phyloP scores from a whole-genome alignment of 1,140 invertebrate species.

The Cardiocondyla obscurior region DNA sequence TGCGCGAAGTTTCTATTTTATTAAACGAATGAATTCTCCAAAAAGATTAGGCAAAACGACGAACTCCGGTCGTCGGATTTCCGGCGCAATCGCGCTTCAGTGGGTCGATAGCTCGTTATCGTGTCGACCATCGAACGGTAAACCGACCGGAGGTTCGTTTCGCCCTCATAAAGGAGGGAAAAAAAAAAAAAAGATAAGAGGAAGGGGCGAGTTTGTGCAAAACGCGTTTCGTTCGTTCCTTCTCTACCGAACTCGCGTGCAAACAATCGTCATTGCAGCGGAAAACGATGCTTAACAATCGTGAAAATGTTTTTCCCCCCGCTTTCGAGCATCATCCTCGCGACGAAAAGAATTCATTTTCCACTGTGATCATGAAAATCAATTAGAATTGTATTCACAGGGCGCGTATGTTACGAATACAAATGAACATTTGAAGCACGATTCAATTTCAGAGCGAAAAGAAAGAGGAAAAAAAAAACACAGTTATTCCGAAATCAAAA shows the following conservation, averaged over 20 bases:
- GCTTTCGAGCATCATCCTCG: conserved; percentile 8
- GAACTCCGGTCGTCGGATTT: conserved; percentile 15
- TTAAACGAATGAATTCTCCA: conserved; percentile 19
- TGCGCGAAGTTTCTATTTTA: background rate
- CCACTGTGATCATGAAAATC: background rate
- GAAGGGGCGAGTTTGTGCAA: conserved; percentile 34
- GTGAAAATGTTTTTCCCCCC: conserved; percentile 50
- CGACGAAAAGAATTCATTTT: conserved; percentile 23
- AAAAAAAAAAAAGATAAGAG: conserved; percentile 5
- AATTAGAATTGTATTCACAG: background rate
- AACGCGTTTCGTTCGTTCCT: conserved; percentile 53
- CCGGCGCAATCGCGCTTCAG: conserved; percentile 36
- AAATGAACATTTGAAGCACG: background rate
- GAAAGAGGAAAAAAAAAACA: background rate
- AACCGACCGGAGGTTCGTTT: conserved; percentile 56
- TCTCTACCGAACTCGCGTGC: conserved; percentile 24
- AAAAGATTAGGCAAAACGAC: conserved; percentile 37
- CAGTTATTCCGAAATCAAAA: background rate
- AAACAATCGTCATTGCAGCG: conserved; percentile 51
- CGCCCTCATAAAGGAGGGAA: background rate
- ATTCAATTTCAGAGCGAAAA: background rate
- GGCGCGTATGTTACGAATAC: background rate
- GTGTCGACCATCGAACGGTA: conserved; percentile 26
- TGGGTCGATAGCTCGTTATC: conserved; percentile 44
- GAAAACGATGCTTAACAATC: conserved; percentile 63